Conservation (phyloP, 2,797 vertebrate genomes). For the Xiphorhynchus erythropygius region DNA sequence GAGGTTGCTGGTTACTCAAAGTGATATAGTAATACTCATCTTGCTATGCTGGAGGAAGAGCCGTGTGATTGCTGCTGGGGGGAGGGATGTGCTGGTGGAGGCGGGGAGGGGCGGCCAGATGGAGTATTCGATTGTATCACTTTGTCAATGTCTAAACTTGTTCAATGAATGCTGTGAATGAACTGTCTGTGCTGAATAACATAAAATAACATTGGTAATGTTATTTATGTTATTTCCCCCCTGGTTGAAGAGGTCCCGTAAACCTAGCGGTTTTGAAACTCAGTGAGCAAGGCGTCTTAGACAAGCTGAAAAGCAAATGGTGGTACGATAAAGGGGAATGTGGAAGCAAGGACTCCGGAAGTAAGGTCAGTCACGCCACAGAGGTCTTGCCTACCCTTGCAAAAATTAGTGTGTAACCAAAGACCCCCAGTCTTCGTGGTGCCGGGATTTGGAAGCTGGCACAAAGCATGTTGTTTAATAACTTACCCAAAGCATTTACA, state of each 20-base stretch:
- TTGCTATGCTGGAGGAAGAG: slow-evolving; percentile 86
- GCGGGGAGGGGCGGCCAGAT: slow-evolving; percentile 83
- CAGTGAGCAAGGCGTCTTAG: slow-evolving; percentile 99
- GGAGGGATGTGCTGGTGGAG: slow-evolving; percentile 74
- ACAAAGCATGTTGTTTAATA: neutral
- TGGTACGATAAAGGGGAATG: slow-evolving; percentile 99
- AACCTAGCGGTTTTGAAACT: slow-evolving; percentile 99
- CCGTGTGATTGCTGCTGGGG: slow-evolving; percentile 71
- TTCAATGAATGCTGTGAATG: slow-evolving; percentile 86
- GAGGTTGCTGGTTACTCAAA: slow-evolving; percentile 96
- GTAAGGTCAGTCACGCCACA: slow-evolving; percentile 95
- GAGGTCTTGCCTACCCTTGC: slow-evolving; percentile 78
- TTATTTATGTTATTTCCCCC: slow-evolving; percentile 99
- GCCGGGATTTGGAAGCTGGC: slow-evolving; percentile 53
- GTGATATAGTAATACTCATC: slow-evolving; percentile 99
- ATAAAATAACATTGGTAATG: slow-evolving; percentile 99
- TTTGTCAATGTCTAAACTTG: slow-evolving; percentile 86
- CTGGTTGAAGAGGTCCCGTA: slow-evolving; percentile 98
- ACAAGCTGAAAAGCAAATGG: slow-evolving; percentile 99
- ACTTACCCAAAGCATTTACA: neutral
- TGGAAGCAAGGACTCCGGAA: slow-evolving; percentile 98
- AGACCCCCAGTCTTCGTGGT: slow-evolving; percentile 49
- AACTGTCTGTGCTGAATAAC: slow-evolving; percentile 93
- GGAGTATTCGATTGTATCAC: slow-evolving; percentile 96
- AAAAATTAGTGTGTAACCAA: slow-evolving; percentile 73